phyloP scores from a whole-genome alignment of 2,797 vertebrate species.

The Enteromius argenteus region DNA sequence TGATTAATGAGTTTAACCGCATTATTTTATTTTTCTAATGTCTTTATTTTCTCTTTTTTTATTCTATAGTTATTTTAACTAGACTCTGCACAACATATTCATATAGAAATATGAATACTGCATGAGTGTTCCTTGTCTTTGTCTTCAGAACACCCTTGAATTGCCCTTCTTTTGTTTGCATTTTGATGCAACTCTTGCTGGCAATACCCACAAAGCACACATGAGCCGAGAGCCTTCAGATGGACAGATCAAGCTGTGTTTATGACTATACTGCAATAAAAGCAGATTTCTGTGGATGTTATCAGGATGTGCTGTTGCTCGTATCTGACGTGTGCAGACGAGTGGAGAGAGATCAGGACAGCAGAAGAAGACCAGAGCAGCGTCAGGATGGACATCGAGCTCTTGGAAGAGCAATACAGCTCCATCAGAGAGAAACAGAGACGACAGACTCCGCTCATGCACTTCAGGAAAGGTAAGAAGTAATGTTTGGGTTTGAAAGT shows the following conservation, averaged over 20 bases:
- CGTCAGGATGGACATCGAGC: constrained; percentile 76
- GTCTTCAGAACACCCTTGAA: constrained; percentile 49
- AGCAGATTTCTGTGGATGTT: constrained; percentile 7
- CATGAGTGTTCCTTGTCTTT: neutral
- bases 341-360: neutral
- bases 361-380: constrained; percentile 21
- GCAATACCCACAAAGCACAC: constrained; percentile 52
- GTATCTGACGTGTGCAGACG: constrained; percentile 68
- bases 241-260: constrained; percentile 36
- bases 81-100: neutral
- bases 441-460: constrained; percentile 73
- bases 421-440: constrained; percentile 79
- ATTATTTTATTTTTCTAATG: neutral
- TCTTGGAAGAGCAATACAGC: constrained; percentile 78
- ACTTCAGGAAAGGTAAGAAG: constrained; percentile 78
- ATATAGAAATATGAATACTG: neutral
- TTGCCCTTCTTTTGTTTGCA: constrained; percentile 64
- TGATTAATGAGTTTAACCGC: neutral
- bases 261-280: neutral
- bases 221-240: neutral
- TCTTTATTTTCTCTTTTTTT: neutral
- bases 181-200: constrained; percentile 46
- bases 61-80: neutral
- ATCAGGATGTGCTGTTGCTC: constrained; percentile 72
- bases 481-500: neutral